A percentile compares a stretch with the other conserved stretches of the same genome.
phyloP scores from a whole-genome alignment of 2,888 invertebrate genomes.

The Lasioglossum morio region DNA sequence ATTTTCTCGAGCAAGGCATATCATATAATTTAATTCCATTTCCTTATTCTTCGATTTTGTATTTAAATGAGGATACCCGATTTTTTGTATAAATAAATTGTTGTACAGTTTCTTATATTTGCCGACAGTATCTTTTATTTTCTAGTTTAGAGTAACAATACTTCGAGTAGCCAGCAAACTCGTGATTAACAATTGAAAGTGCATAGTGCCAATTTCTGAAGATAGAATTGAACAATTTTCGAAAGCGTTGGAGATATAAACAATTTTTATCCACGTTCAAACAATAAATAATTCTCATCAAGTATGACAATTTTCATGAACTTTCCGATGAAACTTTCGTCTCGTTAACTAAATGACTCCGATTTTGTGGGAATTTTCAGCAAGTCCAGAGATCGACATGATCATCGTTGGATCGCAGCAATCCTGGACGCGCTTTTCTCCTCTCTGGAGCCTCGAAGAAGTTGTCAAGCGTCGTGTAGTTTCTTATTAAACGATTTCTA shows the following conservation, averaged over 20 bases:
- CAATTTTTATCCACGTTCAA: background rate
- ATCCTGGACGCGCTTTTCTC: background rate
- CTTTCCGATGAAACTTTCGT: background rate
- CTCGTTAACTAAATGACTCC: background rate
- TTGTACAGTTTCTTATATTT: slow-evolving; percentile 58
- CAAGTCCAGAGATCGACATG: background rate
- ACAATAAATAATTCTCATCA: background rate
- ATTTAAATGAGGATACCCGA: slow-evolving; percentile 61
- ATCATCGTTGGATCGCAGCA: background rate
- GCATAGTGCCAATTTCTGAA: background rate
- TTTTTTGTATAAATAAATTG: slow-evolving; percentile 64
- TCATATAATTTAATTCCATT: slow-evolving; percentile 43
- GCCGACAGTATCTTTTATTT: background rate
- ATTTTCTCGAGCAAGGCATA: slow-evolving; percentile 22
- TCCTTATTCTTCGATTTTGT: slow-evolving; percentile 44
- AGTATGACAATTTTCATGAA: background rate
- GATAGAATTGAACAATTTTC: background rate
- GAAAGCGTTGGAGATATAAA: background rate
- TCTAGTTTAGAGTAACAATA: background rate
- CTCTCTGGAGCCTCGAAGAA: background rate
- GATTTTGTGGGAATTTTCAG: background rate
- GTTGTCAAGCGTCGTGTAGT: background rate
- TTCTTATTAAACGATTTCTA: background rate
- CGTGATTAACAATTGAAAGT: background rate
- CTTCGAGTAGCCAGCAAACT: background rate